These are phyloP conservation scores for Aleiodes sp. DNA, from an alignment of 1,140 invertebrate genomes.

Conservation along the genomic window DNA sequence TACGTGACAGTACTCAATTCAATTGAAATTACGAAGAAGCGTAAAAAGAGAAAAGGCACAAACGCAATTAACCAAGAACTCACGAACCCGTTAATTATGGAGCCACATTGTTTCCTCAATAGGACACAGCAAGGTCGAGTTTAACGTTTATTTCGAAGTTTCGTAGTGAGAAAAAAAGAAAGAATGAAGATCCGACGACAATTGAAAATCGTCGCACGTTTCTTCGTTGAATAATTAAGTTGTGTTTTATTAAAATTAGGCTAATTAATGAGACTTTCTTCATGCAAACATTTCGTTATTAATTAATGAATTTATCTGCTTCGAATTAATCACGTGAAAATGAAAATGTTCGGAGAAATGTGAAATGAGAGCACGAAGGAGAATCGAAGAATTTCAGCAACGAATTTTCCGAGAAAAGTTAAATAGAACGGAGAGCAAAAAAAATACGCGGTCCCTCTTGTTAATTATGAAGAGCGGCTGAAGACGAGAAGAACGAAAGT, in stretches of 20 bases:
- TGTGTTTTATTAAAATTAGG: not conserved
- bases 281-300: no score
- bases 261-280: not conserved
- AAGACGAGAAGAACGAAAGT: conserved; percentile 18
- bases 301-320: no score
- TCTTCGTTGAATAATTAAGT: not conserved
- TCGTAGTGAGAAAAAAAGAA: not conserved
- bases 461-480: conserved; percentile 25
- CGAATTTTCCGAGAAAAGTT: conserved; percentile 3
- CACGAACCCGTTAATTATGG: conserved; percentile 21
- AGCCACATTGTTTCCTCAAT: conserved; percentile 16
- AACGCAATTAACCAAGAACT: conserved; percentile 15
- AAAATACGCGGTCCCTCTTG: conserved; percentile 16
- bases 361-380: not conserved
- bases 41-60: not conserved
- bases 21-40: not conserved
- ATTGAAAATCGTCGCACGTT: not conserved
- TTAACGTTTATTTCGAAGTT: not conserved
- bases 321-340: no score
- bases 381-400: not conserved
- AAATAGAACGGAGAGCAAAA: not conserved
- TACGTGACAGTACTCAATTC: conserved; percentile 14
- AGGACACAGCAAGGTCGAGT: conserved; percentile 1
- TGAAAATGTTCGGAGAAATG: no score
- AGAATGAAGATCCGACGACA: not conserved